phyloP scores from a whole-genome alignment of 2,797 vertebrate genomes.

The Octomys mimax region DNA sequence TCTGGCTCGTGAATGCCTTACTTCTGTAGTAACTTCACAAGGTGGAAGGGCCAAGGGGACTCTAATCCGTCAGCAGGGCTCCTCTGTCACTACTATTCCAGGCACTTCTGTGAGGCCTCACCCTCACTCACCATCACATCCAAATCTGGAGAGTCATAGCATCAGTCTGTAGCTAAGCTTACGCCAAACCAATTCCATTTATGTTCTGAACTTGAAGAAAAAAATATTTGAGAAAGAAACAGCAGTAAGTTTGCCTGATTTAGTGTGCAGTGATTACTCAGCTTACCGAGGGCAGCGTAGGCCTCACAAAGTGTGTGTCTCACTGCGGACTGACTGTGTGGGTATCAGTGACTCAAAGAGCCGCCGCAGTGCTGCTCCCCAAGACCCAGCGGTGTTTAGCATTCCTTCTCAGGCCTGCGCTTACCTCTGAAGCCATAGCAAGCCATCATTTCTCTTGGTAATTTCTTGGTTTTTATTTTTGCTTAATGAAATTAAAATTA shows the following conservation, averaged over 20 bases:
- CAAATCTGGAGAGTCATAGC: neutral
- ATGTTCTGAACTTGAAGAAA: constrained; percentile 52
- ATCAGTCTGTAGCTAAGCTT: neutral
- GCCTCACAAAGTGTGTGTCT: neutral
- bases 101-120: neutral
- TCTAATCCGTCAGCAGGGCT: neutral
- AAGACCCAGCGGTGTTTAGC: neutral
- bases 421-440: neutral
- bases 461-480: constrained; percentile 48
- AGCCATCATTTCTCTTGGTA: neutral
- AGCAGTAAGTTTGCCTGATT: neutral
- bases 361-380: neutral
- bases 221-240: constrained; percentile 16
- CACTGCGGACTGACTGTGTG: neutral
- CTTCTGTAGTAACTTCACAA: neutral
- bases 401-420: neutral
- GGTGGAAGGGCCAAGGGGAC: neutral
- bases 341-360: neutral
- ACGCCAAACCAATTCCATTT: constrained; percentile 42
- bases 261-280: neutral
- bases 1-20: neutral
- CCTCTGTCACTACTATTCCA: neutral
- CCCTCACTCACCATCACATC: neutral
- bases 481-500: constrained; percentile 58
- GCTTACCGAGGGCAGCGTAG: neutral